Conservation (phyloP, 2,113 vertebrate species). For the Myanophis thanlyinensis region DNA sequence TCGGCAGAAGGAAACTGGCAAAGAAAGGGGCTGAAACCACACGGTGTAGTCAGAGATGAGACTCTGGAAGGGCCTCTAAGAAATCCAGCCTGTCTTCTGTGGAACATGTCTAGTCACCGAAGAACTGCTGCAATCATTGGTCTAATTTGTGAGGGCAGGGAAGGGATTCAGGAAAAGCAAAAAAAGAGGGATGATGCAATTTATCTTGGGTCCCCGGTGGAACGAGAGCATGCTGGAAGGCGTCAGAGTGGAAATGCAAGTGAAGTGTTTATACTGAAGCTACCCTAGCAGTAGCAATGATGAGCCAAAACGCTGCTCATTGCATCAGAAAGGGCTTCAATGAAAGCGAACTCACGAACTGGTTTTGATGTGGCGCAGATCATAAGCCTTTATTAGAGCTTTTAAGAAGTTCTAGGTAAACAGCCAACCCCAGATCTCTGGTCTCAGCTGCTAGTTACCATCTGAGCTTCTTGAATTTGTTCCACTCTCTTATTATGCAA, state of each 20-base stretch:
- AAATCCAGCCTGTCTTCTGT: background rate
- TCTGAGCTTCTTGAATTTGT: background rate
- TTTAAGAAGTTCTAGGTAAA: background rate
- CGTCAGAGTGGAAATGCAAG: background rate
- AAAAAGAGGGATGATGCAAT: background rate
- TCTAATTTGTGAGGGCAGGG: background rate
- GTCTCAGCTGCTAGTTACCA: background rate
- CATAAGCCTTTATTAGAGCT: background rate
- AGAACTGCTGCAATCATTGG: background rate
- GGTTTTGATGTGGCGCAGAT: background rate
- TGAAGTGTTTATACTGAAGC: background rate
- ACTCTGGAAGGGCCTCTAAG: background rate
- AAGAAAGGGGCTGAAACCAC: background rate
- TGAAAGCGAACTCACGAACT: background rate
- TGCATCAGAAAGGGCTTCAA: background rate
- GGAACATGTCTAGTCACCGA: background rate
- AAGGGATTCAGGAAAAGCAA: background rate
- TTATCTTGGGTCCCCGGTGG: background rate
- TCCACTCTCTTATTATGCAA: background rate
- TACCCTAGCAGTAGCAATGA: background rate
- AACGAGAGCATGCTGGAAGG: background rate
- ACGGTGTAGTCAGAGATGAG: background rate
- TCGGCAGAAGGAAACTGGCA: slow-evolving; percentile 8
- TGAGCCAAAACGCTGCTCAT: background rate
- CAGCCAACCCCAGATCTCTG: background rate